phyloP scores from a whole-genome alignment of 2,797 vertebrate genomes.

The Fringilla coelebs region DNA sequence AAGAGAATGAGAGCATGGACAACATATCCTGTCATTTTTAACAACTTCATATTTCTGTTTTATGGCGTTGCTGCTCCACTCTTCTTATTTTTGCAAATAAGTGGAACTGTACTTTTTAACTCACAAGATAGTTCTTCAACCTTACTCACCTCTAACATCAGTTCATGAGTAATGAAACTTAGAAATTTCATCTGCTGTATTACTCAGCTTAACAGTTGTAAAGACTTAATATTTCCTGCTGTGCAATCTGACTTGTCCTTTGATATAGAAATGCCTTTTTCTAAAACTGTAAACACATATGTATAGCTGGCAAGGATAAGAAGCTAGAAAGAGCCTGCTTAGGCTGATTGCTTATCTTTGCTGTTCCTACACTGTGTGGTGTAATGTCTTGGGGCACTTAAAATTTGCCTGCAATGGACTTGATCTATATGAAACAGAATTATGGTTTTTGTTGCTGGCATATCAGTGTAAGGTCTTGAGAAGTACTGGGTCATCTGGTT shows the following conservation, averaged over 20 bases:
- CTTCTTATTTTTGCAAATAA: not conserved
- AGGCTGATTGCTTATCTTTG: not conserved
- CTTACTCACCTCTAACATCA: not conserved
- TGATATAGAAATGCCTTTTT: not conserved
- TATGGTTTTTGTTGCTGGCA: not conserved
- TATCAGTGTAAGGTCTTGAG: not conserved
- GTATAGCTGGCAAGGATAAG: not conserved
- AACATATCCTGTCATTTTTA: not conserved
- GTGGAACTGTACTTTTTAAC: not conserved
- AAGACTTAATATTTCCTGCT: not conserved
- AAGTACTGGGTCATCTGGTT: not conserved
- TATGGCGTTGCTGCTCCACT: not conserved
- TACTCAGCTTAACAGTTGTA: not conserved
- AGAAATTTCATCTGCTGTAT: not conserved
- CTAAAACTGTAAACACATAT: not conserved
- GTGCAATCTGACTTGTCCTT: not conserved
- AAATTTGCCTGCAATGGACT: not conserved
- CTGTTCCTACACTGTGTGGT: accelerated
- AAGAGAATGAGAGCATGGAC: not conserved
- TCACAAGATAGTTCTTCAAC: not conserved
- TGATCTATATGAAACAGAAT: not conserved
- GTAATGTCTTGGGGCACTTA: not conserved
- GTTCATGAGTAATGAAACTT: not conserved
- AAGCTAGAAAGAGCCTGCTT: not conserved
- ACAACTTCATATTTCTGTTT: not conserved